phyloP scores from a whole-genome alignment of 1,140 invertebrate species.

The Drosophila arizonae region DNA sequence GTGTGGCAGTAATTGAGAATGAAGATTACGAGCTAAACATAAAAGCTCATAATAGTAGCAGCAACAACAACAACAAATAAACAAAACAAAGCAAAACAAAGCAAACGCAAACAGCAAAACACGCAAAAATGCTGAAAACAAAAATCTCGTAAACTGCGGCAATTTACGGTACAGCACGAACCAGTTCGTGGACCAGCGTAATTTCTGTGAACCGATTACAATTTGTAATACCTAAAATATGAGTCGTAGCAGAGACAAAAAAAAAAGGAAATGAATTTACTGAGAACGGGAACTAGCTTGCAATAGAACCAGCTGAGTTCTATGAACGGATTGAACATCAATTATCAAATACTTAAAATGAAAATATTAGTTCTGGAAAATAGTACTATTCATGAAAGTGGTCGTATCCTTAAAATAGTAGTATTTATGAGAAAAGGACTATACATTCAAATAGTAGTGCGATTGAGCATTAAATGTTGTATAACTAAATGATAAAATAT shows the following conservation, averaged over 20 bases:
- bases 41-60: slow-evolving; percentile 31
- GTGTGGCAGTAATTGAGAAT: slow-evolving; percentile 35
- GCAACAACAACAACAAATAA: neutral
- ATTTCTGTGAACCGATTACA: no score
- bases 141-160: slow-evolving; percentile 20
- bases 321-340: no score
- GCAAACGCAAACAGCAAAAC: neutral
- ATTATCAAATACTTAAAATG: no score
- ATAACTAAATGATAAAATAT: no score
- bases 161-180: slow-evolving; percentile 27
- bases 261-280: neutral
- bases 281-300: neutral
- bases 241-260: neutral
- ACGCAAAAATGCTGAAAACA: neutral
- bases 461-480: no score
- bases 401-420: neutral
- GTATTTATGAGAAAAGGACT: no score
- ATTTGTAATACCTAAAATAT: no score
- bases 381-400: no score
- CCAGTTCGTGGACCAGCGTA: slow-evolving; percentile 11
- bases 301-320: neutral
- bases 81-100: neutral
- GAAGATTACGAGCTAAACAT: slow-evolving; percentile 41
- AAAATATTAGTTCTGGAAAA: no score
- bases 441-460: no score